Base-by-base conservation (phyloP, 2,888 invertebrate species). In the Latrodectus hesperus region DNA sequence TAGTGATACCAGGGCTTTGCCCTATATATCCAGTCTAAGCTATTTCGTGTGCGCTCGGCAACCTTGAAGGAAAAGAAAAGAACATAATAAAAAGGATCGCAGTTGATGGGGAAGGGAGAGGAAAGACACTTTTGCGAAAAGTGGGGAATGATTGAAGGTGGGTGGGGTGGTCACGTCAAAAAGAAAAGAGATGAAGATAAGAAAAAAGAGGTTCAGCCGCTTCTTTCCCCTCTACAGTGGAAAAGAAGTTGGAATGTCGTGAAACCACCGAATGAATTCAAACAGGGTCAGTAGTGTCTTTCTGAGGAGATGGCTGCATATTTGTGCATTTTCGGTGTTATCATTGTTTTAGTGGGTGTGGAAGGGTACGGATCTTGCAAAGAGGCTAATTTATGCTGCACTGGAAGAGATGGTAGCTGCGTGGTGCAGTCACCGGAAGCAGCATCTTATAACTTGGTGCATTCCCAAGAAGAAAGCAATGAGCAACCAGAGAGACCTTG, bases 381-480 rank as follows among this genome's bases (percentile, higher is more conserved):
- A 89, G 96, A 96, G 90, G 95, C 96, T 52, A 95, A 95, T 91
- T 94, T 97, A 55, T 97, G 97, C 92, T 97, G 97, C 92, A 95
- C 95, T 38, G 97, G 97, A 3, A 94, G 97, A 75, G 97, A 97
- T 92, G 96, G 96, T 85, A 95, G 96, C 51, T 97, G 97, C 93
- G 96, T 96, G 78, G 96, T 97, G n/a, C 96, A 97, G 92, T 96
- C 96, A 92, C 96, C 96, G 91, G 95, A 96, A 53, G 96, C 96
- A 90, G 96, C 96, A 91, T 95, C 96, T 53, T 96, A 96, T 90
- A 95, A 96, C 90, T 96, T 96, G 92, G 60, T 70, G 9, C 60
- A 68, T 22, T 65, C 64, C 26, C 64, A 80, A 16, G 55, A 38
- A 6, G 88, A 90, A 2, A 51, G 68, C 72, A 95, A 94, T 90